A percentile compares a stretch with the other conserved stretches of the same genome.
Conservation (phyloP, 2,797 vertebrate genomes). For the Siniperca scherzeri region DNA sequence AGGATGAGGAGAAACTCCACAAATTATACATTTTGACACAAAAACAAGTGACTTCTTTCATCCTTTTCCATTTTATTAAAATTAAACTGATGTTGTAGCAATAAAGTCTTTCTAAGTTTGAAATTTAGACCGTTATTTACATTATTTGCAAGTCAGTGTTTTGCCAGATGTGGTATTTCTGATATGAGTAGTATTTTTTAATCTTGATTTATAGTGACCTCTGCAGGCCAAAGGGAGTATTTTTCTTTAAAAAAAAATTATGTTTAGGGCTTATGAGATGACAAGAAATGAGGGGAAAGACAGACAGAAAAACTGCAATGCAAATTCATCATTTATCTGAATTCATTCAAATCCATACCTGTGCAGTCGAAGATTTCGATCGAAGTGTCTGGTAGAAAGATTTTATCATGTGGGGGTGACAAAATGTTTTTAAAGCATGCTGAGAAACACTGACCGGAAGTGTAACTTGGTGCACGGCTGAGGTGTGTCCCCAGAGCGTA, state of each 20-base stretch:
- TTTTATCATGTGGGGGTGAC: not conserved
- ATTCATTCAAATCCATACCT: not conserved
- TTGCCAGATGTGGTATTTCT: not conserved
- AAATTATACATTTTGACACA: not conserved
- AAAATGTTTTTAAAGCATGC: not conserved
- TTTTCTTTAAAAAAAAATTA: not conserved
- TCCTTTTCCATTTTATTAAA: not conserved
- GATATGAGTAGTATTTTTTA: not conserved
- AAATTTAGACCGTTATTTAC: not conserved
- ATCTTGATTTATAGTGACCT: slow-evolving; percentile 14
- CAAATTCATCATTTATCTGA: not conserved
- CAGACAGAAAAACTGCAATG: not conserved
- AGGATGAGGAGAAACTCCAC: not conserved
- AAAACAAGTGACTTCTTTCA: not conserved
- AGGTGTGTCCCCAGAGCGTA: slow-evolving; percentile 89
- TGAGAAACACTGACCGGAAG: slow-evolving; percentile 88
- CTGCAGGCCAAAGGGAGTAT: slow-evolving; percentile 13
- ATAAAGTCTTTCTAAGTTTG: not conserved
- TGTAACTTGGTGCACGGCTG: slow-evolving; percentile 93
- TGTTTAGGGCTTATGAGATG: not conserved
- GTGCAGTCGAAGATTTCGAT: not conserved
- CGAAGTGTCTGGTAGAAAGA: not conserved
- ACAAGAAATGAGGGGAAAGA: not conserved
- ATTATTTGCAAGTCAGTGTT: not conserved
- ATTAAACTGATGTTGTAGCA: not conserved